Base-by-base conservation (phyloP, 1,140 invertebrate genomes). In the Saccostrea echinata region DNA sequence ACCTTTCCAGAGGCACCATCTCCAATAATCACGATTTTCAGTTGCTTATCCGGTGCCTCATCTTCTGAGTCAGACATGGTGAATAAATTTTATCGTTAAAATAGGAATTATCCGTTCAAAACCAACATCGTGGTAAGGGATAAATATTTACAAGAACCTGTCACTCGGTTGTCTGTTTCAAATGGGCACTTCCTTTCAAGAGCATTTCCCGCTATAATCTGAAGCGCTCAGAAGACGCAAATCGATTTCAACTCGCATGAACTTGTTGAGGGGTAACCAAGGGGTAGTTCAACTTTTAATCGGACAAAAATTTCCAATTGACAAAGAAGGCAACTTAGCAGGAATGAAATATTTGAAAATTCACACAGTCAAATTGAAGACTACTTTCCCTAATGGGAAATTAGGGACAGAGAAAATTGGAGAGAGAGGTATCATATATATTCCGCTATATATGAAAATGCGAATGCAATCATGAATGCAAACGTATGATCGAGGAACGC, bases 1-100 rank as follows among this genome's bases (percentile, higher is more conserved):
- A 98, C 97, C 96, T 98, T 98, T 92, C 98, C 98, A 92, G 96
- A 96, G 90, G 96, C 96, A 81, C 97, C 96, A 94, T 98, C 97
- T 24, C 98, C 98, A 90, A 98, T 95, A 84, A 98, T 94, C 30
- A 97, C 97, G 91, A 98, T 96, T 95, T 98, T 98, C 87, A 98
- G 93, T 93, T 97, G 96, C 94, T 96, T 97, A 92, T 97, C 96
- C 8, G 90, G 88, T 82, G 95, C 91, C 90, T 94, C 93, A 87
- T 95, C 95, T 90, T 97, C 97, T 90, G 94, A 95, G 91, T 95
- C 94, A 33, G 94, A 95, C 94, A 95, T 95, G 27, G 27, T 76
- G 24, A 16, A 27, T 16, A 76, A 43, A 76, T 76, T 30, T 30
- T 30, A 33, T 76, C 68, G 13, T 76, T 76, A 76, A 76, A 61